Base-by-base conservation (phyloP, 2,797 vertebrate genomes). In the Oryzias sinensis region DNA sequence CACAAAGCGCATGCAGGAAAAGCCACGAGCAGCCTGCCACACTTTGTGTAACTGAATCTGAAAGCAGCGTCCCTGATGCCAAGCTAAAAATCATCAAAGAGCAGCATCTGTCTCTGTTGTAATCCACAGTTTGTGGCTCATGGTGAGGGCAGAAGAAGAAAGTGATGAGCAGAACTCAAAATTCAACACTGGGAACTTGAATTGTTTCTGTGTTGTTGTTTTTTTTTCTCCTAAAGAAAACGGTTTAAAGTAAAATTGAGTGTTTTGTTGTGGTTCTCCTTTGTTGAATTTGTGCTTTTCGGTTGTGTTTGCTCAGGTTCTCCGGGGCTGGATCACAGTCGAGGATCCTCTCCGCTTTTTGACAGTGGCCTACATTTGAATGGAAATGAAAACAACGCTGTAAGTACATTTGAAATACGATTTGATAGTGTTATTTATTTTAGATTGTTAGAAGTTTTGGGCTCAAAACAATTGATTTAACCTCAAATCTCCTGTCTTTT, bases 301-400 rank as follows among this genome's bases (percentile, higher is more conserved):
- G 45, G 63, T 60, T 27, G 20, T 50, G 58, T 68, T 57, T 42
- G 44, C 58, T 56, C 72, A 98, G 96, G 92, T 79, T 97, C 95
- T 72, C 94, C 94, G 2, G 94, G 92, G 74, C 92, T 90, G 64
- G 91, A 94, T 87, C 93, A 93, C 53, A 94, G 95, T 57, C 80
- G 93, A 59, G 81, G 91, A 15, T 94, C 94, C 14, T 97, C 95
- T 0, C 95, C 94, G 22, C 92, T 96, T 40, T 98, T 96, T 77
- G 95, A 96, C 91, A 96, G 95, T 56, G 94, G 94, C 58, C 90
- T 97, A 76, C 95, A 96, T 87, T 90, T 97, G 77, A 97, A 95
- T 76, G 93, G 94, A 79, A 94, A 94, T 42, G 93, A 92, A 70
- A 94, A 91, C 85, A 93, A 91, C 87, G 92, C 93, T 6, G 96